Base-by-base conservation (phyloP, 2,888 invertebrate species). In the Temnothorax unifasciatus region DNA sequence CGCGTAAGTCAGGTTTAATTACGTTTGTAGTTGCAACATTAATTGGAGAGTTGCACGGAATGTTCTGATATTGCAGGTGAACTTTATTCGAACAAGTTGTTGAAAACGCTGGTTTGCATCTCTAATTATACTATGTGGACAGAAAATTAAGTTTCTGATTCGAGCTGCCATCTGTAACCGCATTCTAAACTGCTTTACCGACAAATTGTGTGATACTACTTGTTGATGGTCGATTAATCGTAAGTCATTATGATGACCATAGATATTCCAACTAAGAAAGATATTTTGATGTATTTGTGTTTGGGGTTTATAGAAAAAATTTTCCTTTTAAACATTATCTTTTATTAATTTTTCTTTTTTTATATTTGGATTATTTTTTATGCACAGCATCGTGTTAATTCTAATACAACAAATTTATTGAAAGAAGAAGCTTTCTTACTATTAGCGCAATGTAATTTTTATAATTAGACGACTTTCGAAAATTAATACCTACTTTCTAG, bases 161-260 rank as follows among this genome's bases (percentile, higher is more conserved):
- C 68, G 90, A 91, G 91, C 91, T 89, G 91, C 91, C 91, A 91
- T 89, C 91, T 91, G 81, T 59, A 69, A 41, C 75, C 54, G 21
- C 34, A 15, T 25, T 38, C 38, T 77, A 64, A 29, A 69, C 91
- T 91, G 79, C 82, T 57, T 91, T 91, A 91, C 89, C 91, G 90
- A 89, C 89, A 8, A 76, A 34, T 82, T 77, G 64, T 85, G 3
- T 50, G 38, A 47, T 41, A 68, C 15, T 41, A 57, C 64, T 71
- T 81, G 64, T 61, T 83, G 84, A 71, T 71, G 13, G 73, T 81
- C 73, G 79, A 81, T 73, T 81, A 47, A 29, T 29, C 3, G 29
- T 34, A 6, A 73, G 34, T 13, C 15, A 29, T 64, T 34, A 21
- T 21, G 21, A 75, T 34, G 4, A 38, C 5, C 34, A 50, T 64